Evolutionary conservation across 37 sponge, comb jelly and placozoan genomes (phyloP), one percentile per base, ranked within the genome.

Genomic region (Tethya wilhelma): DNA sequence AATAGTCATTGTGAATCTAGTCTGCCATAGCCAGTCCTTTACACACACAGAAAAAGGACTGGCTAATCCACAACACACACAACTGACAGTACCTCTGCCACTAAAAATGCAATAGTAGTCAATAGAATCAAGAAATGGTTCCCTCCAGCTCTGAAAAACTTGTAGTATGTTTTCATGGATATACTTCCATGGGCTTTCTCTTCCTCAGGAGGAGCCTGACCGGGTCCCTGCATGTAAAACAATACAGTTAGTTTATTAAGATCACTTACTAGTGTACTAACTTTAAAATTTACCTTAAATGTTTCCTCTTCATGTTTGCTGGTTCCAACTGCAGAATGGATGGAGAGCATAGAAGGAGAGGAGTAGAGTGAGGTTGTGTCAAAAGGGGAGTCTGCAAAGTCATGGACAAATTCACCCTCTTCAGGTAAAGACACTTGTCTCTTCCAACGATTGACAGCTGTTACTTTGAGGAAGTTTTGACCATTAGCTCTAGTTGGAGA

Each of bases 81-180:
- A n/a, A n/a, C n/a, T n/a, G n/a, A n/a, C n/a, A n/a, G n/a, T n/a
- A 90, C 90, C 75, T 90, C 90, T 69, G 69, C 72, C 29, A 84
- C 30, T 0, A 90, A 1, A 30, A 90, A 84, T 7, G 80, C 28
- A 0, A 80, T 9, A 28, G 81, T 7, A 17, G 77, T 32, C 2
- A 56, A 32, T 11, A 73, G 17, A 36, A 81, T 7, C 4, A 80
- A n/a, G 2, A 81, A 5, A 38, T 67, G 64, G 39, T 84, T 67
- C 55, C 87, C 82, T 2, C 88, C 92, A 29, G 67, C 63, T 30
- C 28, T 78, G 76, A 87, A 87, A 67, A 80, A 91, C 17, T 74
- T 44, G 73, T 59, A 73, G 75, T 91, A 91, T 2, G 88, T 87
- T 25, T 58, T 83, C 22, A 86, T 4, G 14, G 88, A 71, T 5